Evolutionary conservation across 2,888 invertebrate species (phyloP), one percentile per base, ranked within the genome.

Genomic region (Rhorus exstirpatorius): DNA sequence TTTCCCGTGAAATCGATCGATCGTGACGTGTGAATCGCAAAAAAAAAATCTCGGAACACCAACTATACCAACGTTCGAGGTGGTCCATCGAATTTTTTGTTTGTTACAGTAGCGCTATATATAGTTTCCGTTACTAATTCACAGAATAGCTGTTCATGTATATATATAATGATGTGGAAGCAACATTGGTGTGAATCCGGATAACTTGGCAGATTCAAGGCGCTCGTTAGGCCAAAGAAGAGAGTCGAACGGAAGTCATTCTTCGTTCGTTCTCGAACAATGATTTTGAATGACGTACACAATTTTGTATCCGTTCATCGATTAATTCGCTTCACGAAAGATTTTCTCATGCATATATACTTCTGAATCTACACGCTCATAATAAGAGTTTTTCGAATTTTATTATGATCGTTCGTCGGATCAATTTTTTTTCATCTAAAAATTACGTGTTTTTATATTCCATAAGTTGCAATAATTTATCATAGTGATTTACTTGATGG

Each of bases 151-250:
- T 26, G 60, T 26, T 3, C 31, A 19, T 51, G 51, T 51, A 12
- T 35, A 51, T 17, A 26, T 26, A 49, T 19, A 49, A 8, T 24
- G 14, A 41, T 6, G 14, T 31, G 58, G 24, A 55, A 55, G 21
- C 41, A 53, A 53, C 19, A 41, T 8, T 31, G 65, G 58, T 79
- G 49, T 65, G 58, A 79, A 72, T 65, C 58, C 17, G 26, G 6
- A 46, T 19, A 31, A 46, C 26, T 63, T 51, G 72, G 49, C 38
- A 10, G 35, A 35, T 38, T 51, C 58, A 19, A 58, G 12, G 49
- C 65, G 72, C 79, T 79, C 79, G 79, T 79, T 79, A 79, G 79
- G 72, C 79, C 44, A 65, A 72, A 79, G 72, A 58, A 49, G 58
- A 49, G 63, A 53, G 3, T 17, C 67, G 65, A 72, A 72, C 79